These are phyloP conservation scores for Dendrolimus kikuchii DNA, from an alignment of 1,140 invertebrate genomes.

Conservation along the genomic window DNA sequence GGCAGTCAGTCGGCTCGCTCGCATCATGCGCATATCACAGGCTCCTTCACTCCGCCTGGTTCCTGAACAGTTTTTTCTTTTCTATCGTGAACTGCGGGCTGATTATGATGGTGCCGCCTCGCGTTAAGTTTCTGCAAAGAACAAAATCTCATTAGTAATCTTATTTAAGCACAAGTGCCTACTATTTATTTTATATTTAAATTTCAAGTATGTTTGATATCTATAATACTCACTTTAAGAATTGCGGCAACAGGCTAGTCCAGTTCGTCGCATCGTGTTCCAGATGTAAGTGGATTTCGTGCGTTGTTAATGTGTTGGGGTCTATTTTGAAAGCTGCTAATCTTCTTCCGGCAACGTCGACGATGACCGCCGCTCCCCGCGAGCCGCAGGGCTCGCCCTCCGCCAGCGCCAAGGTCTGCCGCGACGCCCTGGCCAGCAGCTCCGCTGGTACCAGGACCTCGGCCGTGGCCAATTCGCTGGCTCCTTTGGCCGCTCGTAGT, in stretches of 20 bases:
- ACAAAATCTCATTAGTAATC: constrained; percentile 24
- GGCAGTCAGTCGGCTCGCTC: constrained; percentile 58
- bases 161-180: constrained; percentile 1
- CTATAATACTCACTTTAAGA: constrained; percentile 83
- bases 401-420: constrained; percentile 83
- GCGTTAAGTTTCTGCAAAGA: constrained; percentile 82
- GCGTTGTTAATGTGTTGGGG: constrained; percentile 86
- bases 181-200: background rate
- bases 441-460: constrained; percentile 87
- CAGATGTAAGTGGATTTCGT: constrained; percentile 87
- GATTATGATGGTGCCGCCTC: constrained; percentile 87
- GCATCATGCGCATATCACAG: constrained; percentile 34
- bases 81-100: constrained; percentile 86
- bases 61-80: constrained; percentile 90
- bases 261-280: constrained; percentile 87
- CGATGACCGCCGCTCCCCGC: constrained; percentile 82
- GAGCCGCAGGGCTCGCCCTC: constrained; percentile 90
- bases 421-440: constrained; percentile 81
- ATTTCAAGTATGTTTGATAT: background rate
- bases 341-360: constrained; percentile 80
- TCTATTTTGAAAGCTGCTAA: constrained; percentile 84
- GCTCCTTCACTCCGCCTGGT: constrained; percentile 67
- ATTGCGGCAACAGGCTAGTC: constrained; percentile 87
- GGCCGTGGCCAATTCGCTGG: constrained; percentile 82
- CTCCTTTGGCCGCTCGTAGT: constrained; percentile 81